Evolutionary conservation across 2,113 vertebrate genomes (phyloP).

Genomic region (Phodopus roborovskii): DNA sequence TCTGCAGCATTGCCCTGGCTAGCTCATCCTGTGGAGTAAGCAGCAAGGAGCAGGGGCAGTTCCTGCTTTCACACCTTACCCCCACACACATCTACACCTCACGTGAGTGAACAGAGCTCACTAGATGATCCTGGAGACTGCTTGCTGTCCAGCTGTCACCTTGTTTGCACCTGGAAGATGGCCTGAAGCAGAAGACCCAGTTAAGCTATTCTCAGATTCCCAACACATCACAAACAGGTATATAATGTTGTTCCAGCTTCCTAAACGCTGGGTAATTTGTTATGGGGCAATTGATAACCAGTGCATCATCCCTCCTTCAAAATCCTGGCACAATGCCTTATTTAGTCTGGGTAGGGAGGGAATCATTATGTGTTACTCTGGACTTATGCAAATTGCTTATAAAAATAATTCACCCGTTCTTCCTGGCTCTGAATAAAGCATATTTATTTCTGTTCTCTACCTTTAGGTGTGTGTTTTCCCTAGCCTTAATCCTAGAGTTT

Average conservation of each 20-base stretch:
- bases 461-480: neutral
- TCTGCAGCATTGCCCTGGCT: neutral
- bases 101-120: neutral
- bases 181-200: neutral
- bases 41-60: neutral
- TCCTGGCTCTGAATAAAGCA: neutral
- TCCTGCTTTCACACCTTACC: neutral
- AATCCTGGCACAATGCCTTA: slow-evolving; percentile 5
- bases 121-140: neutral
- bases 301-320: neutral
- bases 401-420: neutral
- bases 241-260: neutral
- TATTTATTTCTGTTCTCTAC: neutral
- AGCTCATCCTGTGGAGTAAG: neutral
- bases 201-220: neutral
- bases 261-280: neutral
- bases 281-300: neutral
- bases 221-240: neutral
- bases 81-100: neutral
- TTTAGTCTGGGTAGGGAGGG: neutral
- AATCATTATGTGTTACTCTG: neutral
- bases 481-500: neutral
- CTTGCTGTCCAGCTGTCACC: neutral
- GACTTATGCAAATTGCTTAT: neutral
- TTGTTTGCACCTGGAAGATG: neutral